Conservation (phyloP, 53 echinoderm and acorn worm genomes). For the Stichopus horrens region DNA sequence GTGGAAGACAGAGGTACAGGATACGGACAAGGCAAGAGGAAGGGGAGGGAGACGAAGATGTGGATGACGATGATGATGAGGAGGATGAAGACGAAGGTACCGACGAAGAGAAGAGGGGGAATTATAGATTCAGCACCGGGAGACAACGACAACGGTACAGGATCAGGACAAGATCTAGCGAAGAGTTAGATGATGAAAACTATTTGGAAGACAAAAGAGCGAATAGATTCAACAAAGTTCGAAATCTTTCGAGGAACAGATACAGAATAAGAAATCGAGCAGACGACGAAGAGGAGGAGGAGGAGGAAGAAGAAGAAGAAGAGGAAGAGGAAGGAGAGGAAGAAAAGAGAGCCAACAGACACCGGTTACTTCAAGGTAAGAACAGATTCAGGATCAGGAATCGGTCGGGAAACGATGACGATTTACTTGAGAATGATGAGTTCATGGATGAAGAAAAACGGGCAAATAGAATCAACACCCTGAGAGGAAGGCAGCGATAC, state of each 20-base stretch:
- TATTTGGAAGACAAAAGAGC: slow-evolving; percentile 23
- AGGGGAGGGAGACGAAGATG: not conserved
- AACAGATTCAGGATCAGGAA: slow-evolving; percentile 14
- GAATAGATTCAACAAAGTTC: not conserved
- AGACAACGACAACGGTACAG: not conserved
- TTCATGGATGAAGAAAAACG: slow-evolving; percentile 1
- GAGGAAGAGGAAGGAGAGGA: not conserved
- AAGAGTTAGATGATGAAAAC: not conserved
- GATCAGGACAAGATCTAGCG: not conserved
- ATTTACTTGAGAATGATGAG: not conserved
- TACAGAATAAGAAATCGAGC: slow-evolving; percentile 1
- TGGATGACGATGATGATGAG: not conserved
- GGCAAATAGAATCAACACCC: not conserved
- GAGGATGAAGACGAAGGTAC: not conserved
- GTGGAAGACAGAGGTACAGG: slow-evolving; percentile 12
- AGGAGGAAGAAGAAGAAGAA: not conserved
- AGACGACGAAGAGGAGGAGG: not conserved
- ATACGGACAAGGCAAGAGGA: not conserved
- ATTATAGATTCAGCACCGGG: not conserved
- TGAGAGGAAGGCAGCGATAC: not conserved
- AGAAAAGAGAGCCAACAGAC: slow-evolving; percentile 28
- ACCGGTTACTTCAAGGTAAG: not conserved
- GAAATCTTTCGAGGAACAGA: slow-evolving; percentile 1
- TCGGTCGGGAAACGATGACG: slow-evolving; percentile 11
- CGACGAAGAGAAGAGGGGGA: slow-evolving; percentile 52